Conservation (phyloP, 2,888 invertebrate genomes). For the Papilio protenor region DNA sequence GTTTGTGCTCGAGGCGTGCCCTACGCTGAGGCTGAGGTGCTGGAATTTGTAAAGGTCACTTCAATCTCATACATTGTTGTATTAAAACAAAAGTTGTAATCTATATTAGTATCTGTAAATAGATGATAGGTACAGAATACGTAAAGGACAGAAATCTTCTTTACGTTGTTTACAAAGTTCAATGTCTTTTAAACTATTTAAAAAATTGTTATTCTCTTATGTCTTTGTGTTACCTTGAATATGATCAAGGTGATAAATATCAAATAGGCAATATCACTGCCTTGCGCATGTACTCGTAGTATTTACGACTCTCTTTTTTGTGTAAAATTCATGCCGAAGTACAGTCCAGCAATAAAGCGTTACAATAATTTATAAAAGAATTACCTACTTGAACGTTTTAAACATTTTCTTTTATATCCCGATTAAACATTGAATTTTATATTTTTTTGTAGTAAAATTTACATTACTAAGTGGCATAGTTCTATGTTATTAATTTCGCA, state of each 20-base stretch:
- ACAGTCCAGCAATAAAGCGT: background rate
- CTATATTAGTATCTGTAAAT: background rate
- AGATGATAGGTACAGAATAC: background rate
- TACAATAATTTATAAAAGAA: background rate
- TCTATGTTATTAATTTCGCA: background rate
- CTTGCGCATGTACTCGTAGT: background rate
- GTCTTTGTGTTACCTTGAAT: background rate
- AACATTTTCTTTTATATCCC: background rate
- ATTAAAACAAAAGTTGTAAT: background rate
- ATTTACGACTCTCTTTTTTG: background rate
- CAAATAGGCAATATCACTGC: constrained; percentile 12
- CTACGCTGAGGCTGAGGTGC: background rate
- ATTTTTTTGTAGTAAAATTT: background rate
- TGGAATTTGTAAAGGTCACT: constrained; percentile 28
- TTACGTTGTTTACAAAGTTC: background rate
- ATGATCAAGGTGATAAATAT: background rate
- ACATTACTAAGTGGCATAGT: background rate
- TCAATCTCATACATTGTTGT: constrained; percentile 13
- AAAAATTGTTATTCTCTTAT: background rate
- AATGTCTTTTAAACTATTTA: background rate
- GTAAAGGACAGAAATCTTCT: background rate
- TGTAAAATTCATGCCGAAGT: background rate
- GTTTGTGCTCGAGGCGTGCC: constrained; percentile 17
- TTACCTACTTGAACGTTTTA: background rate
- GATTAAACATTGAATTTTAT: background rate